These are phyloP conservation scores for Nannoperca australis DNA, from an alignment of 2,797 vertebrate species.

Conservation along the genomic window DNA sequence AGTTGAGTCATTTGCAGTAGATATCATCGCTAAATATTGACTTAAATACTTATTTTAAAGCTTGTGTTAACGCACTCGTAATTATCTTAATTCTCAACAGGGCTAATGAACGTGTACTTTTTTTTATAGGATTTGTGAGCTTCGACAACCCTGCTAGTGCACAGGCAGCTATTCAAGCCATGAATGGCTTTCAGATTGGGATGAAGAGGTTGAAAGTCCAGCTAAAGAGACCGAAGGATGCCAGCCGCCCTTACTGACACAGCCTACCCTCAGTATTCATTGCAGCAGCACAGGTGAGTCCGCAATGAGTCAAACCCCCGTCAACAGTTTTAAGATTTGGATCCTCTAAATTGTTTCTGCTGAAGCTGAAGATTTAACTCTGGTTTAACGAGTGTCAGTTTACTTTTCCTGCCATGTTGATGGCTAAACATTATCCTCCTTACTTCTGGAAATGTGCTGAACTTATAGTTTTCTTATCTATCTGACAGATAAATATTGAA, in stretches of 20 bases:
- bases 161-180: conserved; percentile 97
- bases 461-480: not conserved
- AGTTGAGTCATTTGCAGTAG: not conserved
- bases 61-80: not conserved
- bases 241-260: conserved; percentile 96
- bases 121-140: conserved; percentile 93
- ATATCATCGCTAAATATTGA: not conserved
- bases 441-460: not conserved
- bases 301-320: not conserved
- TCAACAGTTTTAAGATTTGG: conserved; percentile 2
- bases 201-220: conserved; percentile 99
- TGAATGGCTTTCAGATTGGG: conserved; percentile 99
- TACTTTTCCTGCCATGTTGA: not conserved
- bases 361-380: conserved; percentile 4
- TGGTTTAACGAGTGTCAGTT: not conserved
- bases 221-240: conserved; percentile 97
- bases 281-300: conserved; percentile 87
- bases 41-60: not conserved
- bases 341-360: not conserved
- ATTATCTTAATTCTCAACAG: not conserved
- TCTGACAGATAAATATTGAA: not conserved
- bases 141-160: conserved; percentile 99
- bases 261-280: conserved; percentile 78
- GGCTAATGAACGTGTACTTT: conserved; percentile 17
- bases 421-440: not conserved